Base-by-base conservation (phyloP, 1,140 invertebrate species). In the Mycetomoellerius zeteki region DNA sequence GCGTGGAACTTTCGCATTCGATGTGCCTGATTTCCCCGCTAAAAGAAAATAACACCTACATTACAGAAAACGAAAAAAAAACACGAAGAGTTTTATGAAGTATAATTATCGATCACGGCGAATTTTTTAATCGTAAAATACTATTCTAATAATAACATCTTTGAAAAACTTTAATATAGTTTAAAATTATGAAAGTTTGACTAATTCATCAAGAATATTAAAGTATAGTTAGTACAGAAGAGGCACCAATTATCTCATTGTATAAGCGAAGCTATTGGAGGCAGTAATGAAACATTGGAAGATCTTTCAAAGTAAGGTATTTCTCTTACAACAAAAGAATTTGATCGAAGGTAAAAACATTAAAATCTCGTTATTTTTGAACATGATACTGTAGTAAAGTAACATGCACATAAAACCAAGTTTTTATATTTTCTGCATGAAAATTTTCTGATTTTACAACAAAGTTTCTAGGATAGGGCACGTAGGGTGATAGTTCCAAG, bases 171-270 rank as follows among this genome's bases (percentile, higher is more conserved):
- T 71, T 43, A 43, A 52, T 52, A 56, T 16, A 16, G 21, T 71
- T 81, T 27, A 43, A 71, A 56, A 56, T 43, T 54, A 37, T 47
- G 12, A 71, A 71, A 81, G 52, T 27, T 81, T 10, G 19, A 58
- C 33, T 76, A 8, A 60, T 27, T 62, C 14, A 30, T 16, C 16
- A 19, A 27, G 8, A 60, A 0, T 33, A 65, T 67, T 67, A 67
- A 43, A 43, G 10, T 43, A 10, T 43, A 43, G 37, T 43, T 43
- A 43, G 8, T 3, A 8, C 10, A 67, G 30, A 73, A 77, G 37
- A 77, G 33, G 21, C 30, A 33, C 47, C 19, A 27, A 56, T 81
- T 71, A 56, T 81, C 21, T n/a, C 50, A 43, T 71, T 71, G 27
- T 37, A 71, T 58, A 81, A 81, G 21, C 47, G 16, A 27, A 47